Conservation (phyloP, 2,888 invertebrate genomes). For the Ceriagrion tenellum region DNA sequence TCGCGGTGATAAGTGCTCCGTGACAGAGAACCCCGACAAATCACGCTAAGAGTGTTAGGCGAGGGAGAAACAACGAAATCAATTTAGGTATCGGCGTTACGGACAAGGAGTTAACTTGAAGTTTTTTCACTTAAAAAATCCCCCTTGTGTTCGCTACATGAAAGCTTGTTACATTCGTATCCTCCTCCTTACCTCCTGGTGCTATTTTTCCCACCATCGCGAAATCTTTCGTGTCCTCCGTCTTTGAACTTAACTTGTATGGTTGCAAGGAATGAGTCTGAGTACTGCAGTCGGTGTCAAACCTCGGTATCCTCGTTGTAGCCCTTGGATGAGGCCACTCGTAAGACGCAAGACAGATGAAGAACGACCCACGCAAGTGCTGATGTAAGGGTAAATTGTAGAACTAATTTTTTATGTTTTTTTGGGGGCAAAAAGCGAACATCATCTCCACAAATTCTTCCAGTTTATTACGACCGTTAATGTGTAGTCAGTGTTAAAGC, state of each 20-base stretch:
- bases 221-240: background rate
- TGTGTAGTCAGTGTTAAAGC: too few species aligned
- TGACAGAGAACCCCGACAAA: constrained; percentile 18
- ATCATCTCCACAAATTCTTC: too few species aligned
- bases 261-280: background rate
- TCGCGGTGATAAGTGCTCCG: background rate
- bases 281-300: background rate
- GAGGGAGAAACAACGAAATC: background rate
- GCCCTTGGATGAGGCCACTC: too few species aligned
- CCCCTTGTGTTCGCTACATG: background rate
- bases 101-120: background rate
- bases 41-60: background rate
- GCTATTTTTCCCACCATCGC: background rate
- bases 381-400: too few species aligned
- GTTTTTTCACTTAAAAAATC: background rate
- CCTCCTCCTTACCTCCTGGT: too few species aligned
- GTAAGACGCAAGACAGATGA: too few species aligned
- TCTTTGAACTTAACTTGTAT: constrained; percentile 15
- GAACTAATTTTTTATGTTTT: too few species aligned
- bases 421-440: too few species aligned
- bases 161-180: constrained; percentile 19
- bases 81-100: constrained; percentile 8
- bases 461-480: too few species aligned
- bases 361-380: too few species aligned
- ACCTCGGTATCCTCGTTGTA: too few species aligned